These are phyloP conservation scores for Pungitius pungitius DNA, from an alignment of 2,113 vertebrate species.

Conservation along the genomic window DNA sequence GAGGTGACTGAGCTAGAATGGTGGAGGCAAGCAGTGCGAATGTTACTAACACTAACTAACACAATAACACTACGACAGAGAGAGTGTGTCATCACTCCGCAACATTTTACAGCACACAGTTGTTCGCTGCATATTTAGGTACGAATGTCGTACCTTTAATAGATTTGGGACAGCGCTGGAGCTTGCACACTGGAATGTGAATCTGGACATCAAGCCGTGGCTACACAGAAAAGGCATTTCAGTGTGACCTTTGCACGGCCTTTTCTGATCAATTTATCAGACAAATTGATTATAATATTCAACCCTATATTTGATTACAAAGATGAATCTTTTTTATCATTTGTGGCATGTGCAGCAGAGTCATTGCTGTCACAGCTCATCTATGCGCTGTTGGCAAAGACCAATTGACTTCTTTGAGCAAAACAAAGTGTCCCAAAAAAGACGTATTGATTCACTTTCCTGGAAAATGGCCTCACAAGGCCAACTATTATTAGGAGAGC, in stretches of 20 bases:
- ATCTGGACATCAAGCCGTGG: background rate
- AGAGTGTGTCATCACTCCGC: too few relatives aligned
- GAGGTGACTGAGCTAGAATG: too few relatives aligned
- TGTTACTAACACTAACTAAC: too few relatives aligned
- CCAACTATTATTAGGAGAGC: background rate
- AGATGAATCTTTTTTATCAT: background rate
- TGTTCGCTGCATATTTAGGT: too few relatives aligned
- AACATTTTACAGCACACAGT: too few relatives aligned
- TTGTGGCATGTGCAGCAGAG: background rate
- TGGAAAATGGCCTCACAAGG: slow-evolving; percentile 20
- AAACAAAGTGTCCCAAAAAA: slow-evolving; percentile 20
- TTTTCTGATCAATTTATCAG: background rate
- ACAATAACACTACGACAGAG: too few relatives aligned
- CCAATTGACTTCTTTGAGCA: slow-evolving; percentile 24
- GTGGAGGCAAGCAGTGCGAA: too few relatives aligned
- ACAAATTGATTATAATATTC: background rate
- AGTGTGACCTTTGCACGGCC: background rate
- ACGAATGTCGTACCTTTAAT: too few relatives aligned
- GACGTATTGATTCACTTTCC: slow-evolving; percentile 39
- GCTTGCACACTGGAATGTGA: too few relatives aligned
- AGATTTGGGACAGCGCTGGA: too few relatives aligned
- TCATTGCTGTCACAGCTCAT: slow-evolving; percentile 7
- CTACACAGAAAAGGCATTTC: background rate
- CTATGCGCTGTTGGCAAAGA: slow-evolving; percentile 3
- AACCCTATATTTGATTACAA: background rate